Base-by-base conservation (phyloP, 2,888 invertebrate genomes). In the Poecilobothrus nobilitatus region DNA sequence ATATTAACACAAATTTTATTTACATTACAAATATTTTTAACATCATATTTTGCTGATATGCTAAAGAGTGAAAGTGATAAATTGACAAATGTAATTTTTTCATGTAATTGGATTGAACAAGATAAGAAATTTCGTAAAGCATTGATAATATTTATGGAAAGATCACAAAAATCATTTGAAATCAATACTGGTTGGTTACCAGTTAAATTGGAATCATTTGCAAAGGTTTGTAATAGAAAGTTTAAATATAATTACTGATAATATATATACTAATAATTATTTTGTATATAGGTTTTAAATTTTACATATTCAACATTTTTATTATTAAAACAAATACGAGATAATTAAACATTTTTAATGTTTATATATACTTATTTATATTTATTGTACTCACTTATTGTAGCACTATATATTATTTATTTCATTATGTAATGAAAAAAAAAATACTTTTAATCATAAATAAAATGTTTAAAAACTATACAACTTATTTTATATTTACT, bases 101-200 rank as follows among this genome's bases (percentile, higher is more conserved):
- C 71, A 1, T 75, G 74, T 62, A 74, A 74, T 63, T 76, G 76
- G 76, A 70, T 74, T 65, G 74, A 75, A 20, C 75, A 76, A 68
- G 67, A 73, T 67, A 64, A 61, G 0, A 69, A 69, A 65, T 76
- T 76, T 67, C 74, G 74, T 0, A 73, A 72, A 67, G 73, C 73
- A 8, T 65, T 76, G 15, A 75, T 76, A 1, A 75, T 76, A 67
- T 76, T 76, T 44, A 76, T 76, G 76, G 75, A 76, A 67, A 74
- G 75, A 66, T 73, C 75, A 0, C 76, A 76, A 67, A 72, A 71
- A 22, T 66, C 53, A 3, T 73, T 70, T 10, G 69, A 69, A 0
- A 71, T 76, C 18, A 62, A 73, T 68, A 76, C 76, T 5, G 76
- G 74, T 1, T 71, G 72, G 70, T 73, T 73, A n/a, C 75, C 75